phyloP scores from a whole-genome alignment of 2,888 invertebrate species.

The Sinelater perroti region DNA sequence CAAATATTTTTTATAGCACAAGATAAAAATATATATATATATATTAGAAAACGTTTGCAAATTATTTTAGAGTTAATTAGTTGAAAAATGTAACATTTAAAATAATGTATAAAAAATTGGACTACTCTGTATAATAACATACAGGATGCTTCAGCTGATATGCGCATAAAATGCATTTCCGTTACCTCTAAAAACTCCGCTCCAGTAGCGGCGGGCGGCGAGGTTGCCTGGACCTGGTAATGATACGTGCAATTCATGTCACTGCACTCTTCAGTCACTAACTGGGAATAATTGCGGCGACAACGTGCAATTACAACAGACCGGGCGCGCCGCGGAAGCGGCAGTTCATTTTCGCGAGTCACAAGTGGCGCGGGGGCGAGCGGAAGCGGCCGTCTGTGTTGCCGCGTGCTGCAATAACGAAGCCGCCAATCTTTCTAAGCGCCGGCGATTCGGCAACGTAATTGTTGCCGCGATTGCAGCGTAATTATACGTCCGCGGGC shows the following conservation, averaged over 20 bases:
- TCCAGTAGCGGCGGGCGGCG: constrained; percentile 54
- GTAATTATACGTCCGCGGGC: constrained; percentile 47
- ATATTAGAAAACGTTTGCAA: no score
- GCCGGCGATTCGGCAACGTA: constrained; percentile 52
- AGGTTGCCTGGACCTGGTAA: constrained; percentile 56
- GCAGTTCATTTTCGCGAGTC: constrained; percentile 30
- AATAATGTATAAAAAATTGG: no score
- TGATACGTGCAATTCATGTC: constrained; percentile 58
- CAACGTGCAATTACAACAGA: constrained; percentile 24
- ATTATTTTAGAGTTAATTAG: not conserved
- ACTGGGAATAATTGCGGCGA: constrained; percentile 31
- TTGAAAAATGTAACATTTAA: no score
- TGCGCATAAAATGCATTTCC: no score
- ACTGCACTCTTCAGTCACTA: constrained; percentile 32
- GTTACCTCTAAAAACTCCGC: constrained; percentile 59
- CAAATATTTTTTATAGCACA: no score
- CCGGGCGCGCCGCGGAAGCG: constrained; percentile 18
- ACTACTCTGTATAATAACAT: no score
- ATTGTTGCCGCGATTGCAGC: constrained; percentile 46
- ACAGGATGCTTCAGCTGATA: no score
- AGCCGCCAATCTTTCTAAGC: constrained; percentile 54
- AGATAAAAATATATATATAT: no score
- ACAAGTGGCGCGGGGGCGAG: constrained; percentile 22
- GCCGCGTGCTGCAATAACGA: constrained; percentile 51
- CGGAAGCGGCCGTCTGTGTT: constrained; percentile 45